These are phyloP conservation scores for Acheta domesticus DNA, from an alignment of 2,888 invertebrate genomes.

Conservation along the genomic window DNA sequence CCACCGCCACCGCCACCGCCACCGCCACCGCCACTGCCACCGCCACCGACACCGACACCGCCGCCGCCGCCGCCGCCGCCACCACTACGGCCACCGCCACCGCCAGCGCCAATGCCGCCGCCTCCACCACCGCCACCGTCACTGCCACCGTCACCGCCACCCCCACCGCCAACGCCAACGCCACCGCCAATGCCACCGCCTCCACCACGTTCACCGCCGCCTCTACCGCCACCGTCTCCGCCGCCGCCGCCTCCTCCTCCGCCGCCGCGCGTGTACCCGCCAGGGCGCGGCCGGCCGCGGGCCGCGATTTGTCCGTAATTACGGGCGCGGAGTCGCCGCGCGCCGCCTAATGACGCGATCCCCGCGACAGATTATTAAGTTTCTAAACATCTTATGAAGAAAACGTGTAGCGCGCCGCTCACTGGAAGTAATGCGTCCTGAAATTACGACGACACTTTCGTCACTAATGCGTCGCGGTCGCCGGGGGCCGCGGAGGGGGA, in stretches of 20 bases:
- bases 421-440: conserved; percentile 8
- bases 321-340: not conserved
- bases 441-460: conserved; percentile 1
- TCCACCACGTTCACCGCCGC: not conserved
- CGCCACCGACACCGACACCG: no score
- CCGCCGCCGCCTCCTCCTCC: not conserved
- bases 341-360: not conserved
- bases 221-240: not conserved
- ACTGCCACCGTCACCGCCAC: no score
- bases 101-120: fast-evolving
- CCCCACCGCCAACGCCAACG: no score
- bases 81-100: no score
- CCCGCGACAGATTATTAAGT: not conserved
- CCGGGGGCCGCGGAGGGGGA: not conserved
- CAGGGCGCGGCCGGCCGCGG: not conserved
- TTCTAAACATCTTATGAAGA: not conserved
- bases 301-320: conserved; percentile 6
- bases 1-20: no score
- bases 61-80: no score
- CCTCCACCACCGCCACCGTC: no score
- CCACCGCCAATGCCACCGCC: no score
- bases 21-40: no score
- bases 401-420: not conserved
- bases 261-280: not conserved
- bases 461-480: not conserved